Percentiles rank a stretch among this genome's conserved stretches.
phyloP scores from a whole-genome alignment of 2,888 invertebrate genomes.

The Leistus spinibarbis region DNA sequence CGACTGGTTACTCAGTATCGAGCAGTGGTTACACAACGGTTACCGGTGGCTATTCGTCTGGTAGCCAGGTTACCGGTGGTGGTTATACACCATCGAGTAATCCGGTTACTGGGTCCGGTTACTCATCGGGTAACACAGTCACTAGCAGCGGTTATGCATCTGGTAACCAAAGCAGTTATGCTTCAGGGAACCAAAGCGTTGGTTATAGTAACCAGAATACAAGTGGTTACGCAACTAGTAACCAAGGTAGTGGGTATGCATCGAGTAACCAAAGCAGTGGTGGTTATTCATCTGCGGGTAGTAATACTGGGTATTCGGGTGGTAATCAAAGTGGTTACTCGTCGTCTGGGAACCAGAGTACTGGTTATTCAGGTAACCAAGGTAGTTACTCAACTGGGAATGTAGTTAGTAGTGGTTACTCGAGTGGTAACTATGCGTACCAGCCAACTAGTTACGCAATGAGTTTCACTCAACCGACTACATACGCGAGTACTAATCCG shows the following conservation, averaged over 20 bases:
- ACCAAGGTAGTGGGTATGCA: not conserved
- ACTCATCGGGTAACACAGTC: not conserved
- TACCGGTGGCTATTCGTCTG: not conserved
- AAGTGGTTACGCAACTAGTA: not conserved
- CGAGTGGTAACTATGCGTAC: not conserved
- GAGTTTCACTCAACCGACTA: constrained; percentile 51
- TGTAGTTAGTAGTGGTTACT: not conserved
- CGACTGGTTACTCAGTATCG: not conserved
- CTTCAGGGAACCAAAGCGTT: not conserved
- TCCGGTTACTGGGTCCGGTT: not conserved
- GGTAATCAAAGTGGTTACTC: not conserved
- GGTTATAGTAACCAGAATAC: not conserved
- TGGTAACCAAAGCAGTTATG: not conserved
- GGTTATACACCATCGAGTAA: not conserved
- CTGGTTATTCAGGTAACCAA: not conserved
- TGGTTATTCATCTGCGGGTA: not conserved
- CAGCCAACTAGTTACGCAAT: constrained; percentile 47
- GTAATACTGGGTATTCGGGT: not conserved
- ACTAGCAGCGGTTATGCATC: not conserved
- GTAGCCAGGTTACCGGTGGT: not conserved
- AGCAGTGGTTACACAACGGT: not conserved
- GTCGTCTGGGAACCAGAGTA: not conserved
- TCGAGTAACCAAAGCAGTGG: not conserved
- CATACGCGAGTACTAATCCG: constrained; percentile 65
- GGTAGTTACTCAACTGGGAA: not conserved